Conservation (phyloP, 2,113 vertebrate species). For the Sinosuthora webbiana region DNA sequence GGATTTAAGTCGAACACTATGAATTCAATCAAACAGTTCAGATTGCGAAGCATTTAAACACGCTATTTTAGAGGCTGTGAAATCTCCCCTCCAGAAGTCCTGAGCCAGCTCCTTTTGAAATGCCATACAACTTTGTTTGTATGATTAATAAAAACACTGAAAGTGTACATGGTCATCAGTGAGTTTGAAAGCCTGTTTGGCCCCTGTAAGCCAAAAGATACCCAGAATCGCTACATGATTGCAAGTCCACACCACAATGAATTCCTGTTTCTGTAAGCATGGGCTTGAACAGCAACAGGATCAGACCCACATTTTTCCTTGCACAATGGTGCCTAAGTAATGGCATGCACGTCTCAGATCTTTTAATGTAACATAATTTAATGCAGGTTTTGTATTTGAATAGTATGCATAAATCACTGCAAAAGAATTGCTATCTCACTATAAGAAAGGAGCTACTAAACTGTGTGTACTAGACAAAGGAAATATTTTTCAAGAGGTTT, state of each 20-base stretch:
- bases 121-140: not conserved
- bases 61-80: not conserved
- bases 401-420: conserved; percentile 20
- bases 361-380: conserved; percentile 23
- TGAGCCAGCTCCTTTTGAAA: not conserved
- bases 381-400: conserved; percentile 42
- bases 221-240: not conserved
- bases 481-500: conserved; percentile 65
- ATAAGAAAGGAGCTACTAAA: conserved; percentile 40
- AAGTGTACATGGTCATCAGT: not conserved
- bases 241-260: not conserved
- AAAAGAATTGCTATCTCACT: conserved; percentile 44
- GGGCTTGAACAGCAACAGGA: not conserved
- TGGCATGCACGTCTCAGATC: not conserved
- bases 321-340: not conserved
- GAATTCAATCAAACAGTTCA: not conserved
- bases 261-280: not conserved
- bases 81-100: not conserved
- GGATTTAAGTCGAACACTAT: not conserved
- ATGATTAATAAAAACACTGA: not conserved
- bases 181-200: not conserved
- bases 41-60: not conserved
- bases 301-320: not conserved
- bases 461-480: conserved; percentile 50
- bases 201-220: not conserved